Percentiles rank a stretch among this genome's conserved stretches.
phyloP scores from a whole-genome alignment of 2,797 vertebrate species.

The Melanitta fusca region DNA sequence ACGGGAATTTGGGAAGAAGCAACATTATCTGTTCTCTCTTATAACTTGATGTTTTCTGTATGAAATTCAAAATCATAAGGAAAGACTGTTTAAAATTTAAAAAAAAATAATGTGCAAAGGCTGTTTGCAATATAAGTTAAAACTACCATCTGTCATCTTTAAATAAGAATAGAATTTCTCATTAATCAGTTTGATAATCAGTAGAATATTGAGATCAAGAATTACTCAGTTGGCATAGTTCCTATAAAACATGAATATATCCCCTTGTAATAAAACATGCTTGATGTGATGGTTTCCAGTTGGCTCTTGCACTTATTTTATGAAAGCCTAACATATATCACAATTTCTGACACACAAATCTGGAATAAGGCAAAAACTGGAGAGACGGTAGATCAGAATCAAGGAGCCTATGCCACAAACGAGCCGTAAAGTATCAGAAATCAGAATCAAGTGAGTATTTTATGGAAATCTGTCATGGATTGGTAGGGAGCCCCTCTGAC shows the following conservation, averaged over 20 bases:
- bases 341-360: slow-evolving; percentile 61
- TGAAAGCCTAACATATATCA: slow-evolving; percentile 68
- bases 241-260: slow-evolving; percentile 51
- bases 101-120: background rate
- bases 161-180: slow-evolving; percentile 23
- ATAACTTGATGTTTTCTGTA: background rate
- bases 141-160: slow-evolving; percentile 30
- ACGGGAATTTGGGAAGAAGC: background rate
- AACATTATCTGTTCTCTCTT: background rate
- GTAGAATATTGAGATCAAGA: slow-evolving; percentile 45
- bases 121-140: slow-evolving; percentile 29
- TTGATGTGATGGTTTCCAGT: slow-evolving; percentile 64
- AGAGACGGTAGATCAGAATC: slow-evolving; percentile 43
- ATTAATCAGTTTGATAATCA: slow-evolving; percentile 52
- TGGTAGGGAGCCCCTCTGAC: background rate
- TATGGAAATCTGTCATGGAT: background rate
- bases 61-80: background rate
- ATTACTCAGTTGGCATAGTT: slow-evolving; percentile 41
- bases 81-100: background rate
- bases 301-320: slow-evolving; percentile 69
- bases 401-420: background rate
- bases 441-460: slow-evolving; percentile 32
- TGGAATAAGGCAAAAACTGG: slow-evolving; percentile 57
- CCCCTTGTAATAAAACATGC: slow-evolving; percentile 62
- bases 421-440: slow-evolving; percentile 44